Base-by-base conservation (phyloP, 2,888 invertebrate genomes). In the Dynastes hyllus region DNA sequence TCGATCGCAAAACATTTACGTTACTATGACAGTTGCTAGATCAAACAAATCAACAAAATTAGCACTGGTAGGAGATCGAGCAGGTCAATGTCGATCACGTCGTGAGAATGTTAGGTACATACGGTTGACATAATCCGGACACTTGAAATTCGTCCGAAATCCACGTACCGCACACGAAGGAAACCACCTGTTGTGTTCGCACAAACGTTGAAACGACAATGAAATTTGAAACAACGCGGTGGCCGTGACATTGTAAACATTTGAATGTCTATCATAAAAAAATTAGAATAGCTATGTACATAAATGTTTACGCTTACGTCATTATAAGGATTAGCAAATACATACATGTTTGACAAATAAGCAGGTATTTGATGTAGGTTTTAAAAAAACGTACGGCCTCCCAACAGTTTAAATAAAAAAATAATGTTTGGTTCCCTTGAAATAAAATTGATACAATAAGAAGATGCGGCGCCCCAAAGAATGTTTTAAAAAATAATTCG, bases 211-310 rank as follows among this genome's bases (percentile, higher is more conserved):
- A 11, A 45, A 45, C 45, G 6, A 16, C 53, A 16, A 53, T 53
- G 53, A 53, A 16, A 16, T 16, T 53, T 11, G 53, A 53, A 53
- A n/a, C 53, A 53, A 53, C 45, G 11, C 45, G 11, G 2, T 53
- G n/a, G 16, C 53, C 53, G 53, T 53, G 53, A 53, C 53, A 53
- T n/a, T 53, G 53, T 13, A 53, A 53, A n/a, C 53, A 53, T 53
- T 53, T 53, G n/a, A 16, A 53, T 53, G 13, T 1, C 16, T n/a
- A 16, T 53, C 5, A 53, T n/a, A 16, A 16, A 53, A 16, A 51
- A 13, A 51, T 51, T 13, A n/a, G 16, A 16, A 53, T 16, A 53
- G 5, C 9, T 53, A 53, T n/a, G 53, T 53, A n/a, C n/a, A 53
- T 16, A 16, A 6, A 53, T 6, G 16, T 16, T 16, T 16, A n/a